phyloP scores from a whole-genome alignment of 2,888 invertebrate species.

The Pandemis cinnamomeana region DNA sequence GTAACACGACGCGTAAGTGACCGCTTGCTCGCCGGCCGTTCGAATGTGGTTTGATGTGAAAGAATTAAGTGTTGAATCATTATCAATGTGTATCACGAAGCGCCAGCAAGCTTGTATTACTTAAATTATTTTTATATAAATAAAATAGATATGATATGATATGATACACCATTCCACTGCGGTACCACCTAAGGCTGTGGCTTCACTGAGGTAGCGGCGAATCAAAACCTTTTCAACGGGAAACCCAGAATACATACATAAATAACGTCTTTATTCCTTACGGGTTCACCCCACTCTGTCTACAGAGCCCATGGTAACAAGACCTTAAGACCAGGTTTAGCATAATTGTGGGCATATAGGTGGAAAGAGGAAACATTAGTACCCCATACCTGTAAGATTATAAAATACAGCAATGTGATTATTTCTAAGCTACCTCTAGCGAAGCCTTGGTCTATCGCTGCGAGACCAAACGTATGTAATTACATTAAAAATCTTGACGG shows the following conservation, averaged over 20 bases:
- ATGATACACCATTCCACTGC: conserved; percentile 59
- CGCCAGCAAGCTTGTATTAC: conserved; percentile 42
- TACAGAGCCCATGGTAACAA: no score
- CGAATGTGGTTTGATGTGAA: conserved; percentile 23
- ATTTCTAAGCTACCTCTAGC: neutral
- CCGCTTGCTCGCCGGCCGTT: conserved; percentile 13
- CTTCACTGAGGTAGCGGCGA: neutral
- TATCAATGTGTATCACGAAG: conserved; percentile 44
- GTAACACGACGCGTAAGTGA: neutral
- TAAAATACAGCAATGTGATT: neutral
- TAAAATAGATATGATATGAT: conserved; percentile 16
- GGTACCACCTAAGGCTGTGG: conserved; percentile 50
- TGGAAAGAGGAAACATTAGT: no score
- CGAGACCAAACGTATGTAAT: neutral
- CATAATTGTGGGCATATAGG: no score
- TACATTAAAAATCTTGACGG: neutral
- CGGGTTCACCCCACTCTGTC: no score
- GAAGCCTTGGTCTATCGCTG: neutral
- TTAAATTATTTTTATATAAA: conserved; percentile 49
- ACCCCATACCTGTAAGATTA: no score
- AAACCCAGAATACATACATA: no score
- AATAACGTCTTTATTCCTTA: no score
- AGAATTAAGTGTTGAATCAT: conserved; percentile 26
- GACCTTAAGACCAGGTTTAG: no score
- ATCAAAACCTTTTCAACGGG: neutral